phyloP scores from a whole-genome alignment of 2,888 invertebrate genomes.

The Erebia aethiops region DNA sequence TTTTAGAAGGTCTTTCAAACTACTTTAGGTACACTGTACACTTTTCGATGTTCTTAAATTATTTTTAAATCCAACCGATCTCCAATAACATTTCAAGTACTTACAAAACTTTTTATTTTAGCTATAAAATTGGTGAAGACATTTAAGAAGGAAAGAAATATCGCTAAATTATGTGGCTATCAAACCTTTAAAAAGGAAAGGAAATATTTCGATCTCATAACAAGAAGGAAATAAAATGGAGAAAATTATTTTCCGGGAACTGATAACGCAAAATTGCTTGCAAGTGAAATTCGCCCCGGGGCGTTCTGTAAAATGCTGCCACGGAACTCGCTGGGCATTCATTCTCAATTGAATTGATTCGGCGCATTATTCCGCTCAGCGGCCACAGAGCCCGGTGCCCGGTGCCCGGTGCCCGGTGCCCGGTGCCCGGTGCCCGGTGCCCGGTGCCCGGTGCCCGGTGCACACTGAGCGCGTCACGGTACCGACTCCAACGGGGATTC shows the following conservation, averaged over 20 bases:
- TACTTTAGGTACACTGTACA: no score
- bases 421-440: background rate
- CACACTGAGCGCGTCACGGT: no score
- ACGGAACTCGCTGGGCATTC: background rate
- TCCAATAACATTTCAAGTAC: no score
- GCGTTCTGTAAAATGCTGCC: background rate
- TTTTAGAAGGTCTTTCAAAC: no score
- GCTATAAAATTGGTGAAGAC: no score
- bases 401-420: background rate
- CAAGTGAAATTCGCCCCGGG: background rate
- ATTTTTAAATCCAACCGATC: no score
- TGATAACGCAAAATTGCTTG: background rate
- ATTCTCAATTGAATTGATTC: slow-evolving; percentile 1
- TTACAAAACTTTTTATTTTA: no score
- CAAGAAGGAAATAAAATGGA: background rate
- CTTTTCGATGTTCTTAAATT: no score
- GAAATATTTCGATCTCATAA: background rate
- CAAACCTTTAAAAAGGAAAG: background rate
- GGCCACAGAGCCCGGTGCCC: background rate
- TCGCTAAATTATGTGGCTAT: no score
- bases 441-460: background rate
- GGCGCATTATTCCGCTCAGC: slow-evolving; percentile 1
- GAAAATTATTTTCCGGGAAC: background rate
- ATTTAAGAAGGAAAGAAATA: no score
- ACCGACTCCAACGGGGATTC: no score